Base-by-base conservation (phyloP, 2,113 vertebrate species). In the Neopipo cinnamomea region DNA sequence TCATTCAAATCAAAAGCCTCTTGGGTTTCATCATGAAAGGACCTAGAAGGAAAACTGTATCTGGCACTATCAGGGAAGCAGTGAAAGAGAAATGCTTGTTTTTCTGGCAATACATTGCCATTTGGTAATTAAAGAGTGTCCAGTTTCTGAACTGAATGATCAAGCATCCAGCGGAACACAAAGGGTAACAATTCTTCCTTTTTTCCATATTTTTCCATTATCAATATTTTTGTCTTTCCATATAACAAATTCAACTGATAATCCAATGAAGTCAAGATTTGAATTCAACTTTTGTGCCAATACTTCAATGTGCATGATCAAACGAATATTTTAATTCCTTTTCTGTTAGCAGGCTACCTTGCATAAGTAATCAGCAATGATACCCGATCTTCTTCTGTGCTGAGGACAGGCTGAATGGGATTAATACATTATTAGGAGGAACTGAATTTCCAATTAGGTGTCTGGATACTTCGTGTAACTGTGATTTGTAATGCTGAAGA, bases 391-490 rank as follows among this genome's bases (percentile, higher is more conserved):
- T 85, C 49, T 86, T 70, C 79, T 91, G 85, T 58, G 52, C 73
- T 30, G 49, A 87, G 85, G 47, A 89, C 59, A 88, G 88, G 27
- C 42, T 78, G 72, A 91, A 88, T 50, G 18, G 63, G 62, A 85
- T 93, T 92, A 89, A 88, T 88, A 76, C 46, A 94, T 76, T 95
- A 91, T 86, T 78, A 93, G 49, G 33, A 90, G 44, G 68, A 93
- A 82, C 46, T 67, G 73, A 92, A 89, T 95, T 92, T 89, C 59
- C 72, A 97, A 41, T 91, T 93, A 95, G 61, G 55, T 92, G 90
- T 68, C 81, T 50, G 49, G 84, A 78, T 88, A 85, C 42, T 93
- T 94, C 0, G 14, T 89, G 77, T 47, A 92, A 33, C 62, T 95
- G 53, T 71, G 55, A 95, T 94, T 89, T 89, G 85, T 55, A 86